Percentiles rank a stretch among this genome's conserved stretches.
phyloP scores from a whole-genome alignment of 2,113 vertebrate species.

The Oxyruncus cristatus region DNA sequence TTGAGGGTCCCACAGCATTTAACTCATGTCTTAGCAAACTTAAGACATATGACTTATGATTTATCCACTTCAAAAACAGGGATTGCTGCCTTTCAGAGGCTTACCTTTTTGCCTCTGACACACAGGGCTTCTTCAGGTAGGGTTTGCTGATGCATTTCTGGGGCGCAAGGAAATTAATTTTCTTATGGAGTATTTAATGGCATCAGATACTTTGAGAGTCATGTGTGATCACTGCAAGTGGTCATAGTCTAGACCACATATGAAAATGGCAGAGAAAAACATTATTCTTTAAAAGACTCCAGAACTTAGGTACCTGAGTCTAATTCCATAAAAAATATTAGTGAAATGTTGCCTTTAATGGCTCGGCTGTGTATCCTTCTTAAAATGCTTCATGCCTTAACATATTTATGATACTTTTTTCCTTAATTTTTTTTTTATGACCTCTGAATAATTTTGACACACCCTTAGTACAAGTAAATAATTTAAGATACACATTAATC shows the following conservation, averaged over 20 bases:
- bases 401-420: neutral
- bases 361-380: neutral
- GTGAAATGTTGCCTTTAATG: neutral
- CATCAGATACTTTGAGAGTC: neutral
- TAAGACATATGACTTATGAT: neutral
- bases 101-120: neutral
- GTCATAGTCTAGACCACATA: neutral
- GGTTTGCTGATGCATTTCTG: neutral
- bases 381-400: neutral
- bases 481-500: neutral
- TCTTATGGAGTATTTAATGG: neutral
- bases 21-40: neutral
- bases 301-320: neutral
- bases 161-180: neutral
- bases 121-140: neutral
- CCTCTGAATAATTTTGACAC: neutral
- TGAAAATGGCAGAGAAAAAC: neutral
- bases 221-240: neutral
- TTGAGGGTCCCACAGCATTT: neutral
- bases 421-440: neutral
- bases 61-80: neutral
- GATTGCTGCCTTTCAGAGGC: neutral
- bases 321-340: neutral
- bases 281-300: neutral
- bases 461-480: neutral